Conservation (phyloP, 2,888 invertebrate species). For the Dryobota labecula region DNA sequence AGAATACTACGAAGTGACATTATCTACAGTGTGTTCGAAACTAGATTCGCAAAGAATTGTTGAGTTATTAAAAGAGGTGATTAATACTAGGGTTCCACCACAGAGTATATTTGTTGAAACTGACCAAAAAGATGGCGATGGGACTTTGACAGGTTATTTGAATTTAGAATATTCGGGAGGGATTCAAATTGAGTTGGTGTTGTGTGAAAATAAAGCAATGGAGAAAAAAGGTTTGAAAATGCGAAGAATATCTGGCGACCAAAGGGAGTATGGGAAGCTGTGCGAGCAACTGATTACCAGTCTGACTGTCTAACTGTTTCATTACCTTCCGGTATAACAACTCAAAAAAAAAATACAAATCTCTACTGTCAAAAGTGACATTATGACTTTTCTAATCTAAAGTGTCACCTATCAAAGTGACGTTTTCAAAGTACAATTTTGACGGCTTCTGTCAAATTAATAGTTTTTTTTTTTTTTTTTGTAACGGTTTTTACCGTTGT, state of each 20-base stretch:
- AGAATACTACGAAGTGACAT: constrained; percentile 93
- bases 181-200: constrained; percentile 95
- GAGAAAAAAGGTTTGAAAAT: constrained; percentile 95
- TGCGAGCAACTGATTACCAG: constrained; percentile 97
- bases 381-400: constrained; percentile 1
- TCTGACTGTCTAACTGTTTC: constrained; percentile 93
- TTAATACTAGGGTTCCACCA: constrained; percentile 94
- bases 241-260: constrained; percentile 96
- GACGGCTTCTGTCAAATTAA: constrained; percentile 53
- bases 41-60: constrained; percentile 95
- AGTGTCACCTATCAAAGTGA: constrained; percentile 33
- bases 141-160: constrained; percentile 88
- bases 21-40: constrained; percentile 95
- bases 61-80: constrained; percentile 94
- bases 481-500: constrained; percentile 7
- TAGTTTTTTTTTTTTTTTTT: too few relatives aligned
- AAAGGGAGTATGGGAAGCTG: constrained; percentile 95
- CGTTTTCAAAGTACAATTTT: constrained; percentile 36
- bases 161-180: constrained; percentile 95
- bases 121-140: constrained; percentile 77
- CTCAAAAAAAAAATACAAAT: neutral
- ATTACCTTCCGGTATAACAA: constrained; percentile 14
- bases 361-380: constrained; percentile 20
- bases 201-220: constrained; percentile 93
- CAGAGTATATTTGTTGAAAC: constrained; percentile 88